Conservation (phyloP, 2,113 vertebrate species). For the Morone saxatilis region DNA sequence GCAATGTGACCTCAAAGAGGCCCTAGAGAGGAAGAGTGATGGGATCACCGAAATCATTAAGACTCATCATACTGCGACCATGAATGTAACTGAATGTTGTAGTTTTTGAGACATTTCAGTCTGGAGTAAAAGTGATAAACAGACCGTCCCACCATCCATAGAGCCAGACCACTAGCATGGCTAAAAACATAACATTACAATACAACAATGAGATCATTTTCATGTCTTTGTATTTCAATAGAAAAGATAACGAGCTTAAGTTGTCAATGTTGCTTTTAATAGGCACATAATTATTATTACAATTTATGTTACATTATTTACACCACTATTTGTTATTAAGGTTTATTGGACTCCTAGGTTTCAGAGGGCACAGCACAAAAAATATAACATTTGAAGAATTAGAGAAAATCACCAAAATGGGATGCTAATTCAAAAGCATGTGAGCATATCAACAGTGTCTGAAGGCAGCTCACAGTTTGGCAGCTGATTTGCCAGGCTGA, state of each 20-base stretch:
- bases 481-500: slow-evolving; percentile 58
- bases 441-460: background rate
- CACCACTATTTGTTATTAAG: background rate
- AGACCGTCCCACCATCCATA: background rate
- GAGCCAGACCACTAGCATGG: background rate
- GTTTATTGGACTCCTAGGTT: background rate
- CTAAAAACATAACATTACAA: background rate
- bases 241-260: background rate
- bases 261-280: background rate
- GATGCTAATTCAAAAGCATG: background rate
- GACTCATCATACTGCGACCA: background rate
- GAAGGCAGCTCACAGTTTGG: slow-evolving; percentile 75
- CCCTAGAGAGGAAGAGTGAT: background rate
- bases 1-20: no score
- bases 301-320: background rate
- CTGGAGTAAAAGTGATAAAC: background rate
- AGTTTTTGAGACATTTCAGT: background rate
- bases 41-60: no score
- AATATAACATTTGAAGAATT: background rate
- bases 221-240: background rate
- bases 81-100: background rate
- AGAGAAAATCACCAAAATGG: background rate
- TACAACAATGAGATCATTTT: background rate
- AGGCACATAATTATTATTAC: background rate
- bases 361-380: slow-evolving; percentile 17